Percentiles rank a stretch among this genome's conserved stretches.
These are phyloP conservation scores for Penelope pileata DNA, from an alignment of 2,113 vertebrate genomes.

Conservation along the genomic window DNA sequence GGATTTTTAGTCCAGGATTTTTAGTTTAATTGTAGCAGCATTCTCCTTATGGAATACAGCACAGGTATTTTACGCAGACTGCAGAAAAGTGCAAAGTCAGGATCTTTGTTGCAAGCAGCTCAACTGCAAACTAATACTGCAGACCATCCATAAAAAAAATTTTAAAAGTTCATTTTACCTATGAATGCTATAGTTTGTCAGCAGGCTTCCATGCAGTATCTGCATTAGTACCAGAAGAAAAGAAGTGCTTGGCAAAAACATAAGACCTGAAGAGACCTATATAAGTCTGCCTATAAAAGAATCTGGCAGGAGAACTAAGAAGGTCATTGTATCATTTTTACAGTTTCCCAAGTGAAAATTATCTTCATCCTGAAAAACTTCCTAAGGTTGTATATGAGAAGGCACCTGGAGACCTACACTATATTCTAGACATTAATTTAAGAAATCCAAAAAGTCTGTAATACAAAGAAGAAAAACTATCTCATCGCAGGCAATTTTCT, in stretches of 20 bases:
- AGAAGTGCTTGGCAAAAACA: not conserved
- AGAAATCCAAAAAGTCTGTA: not conserved
- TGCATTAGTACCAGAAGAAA: not conserved
- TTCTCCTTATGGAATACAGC: not conserved
- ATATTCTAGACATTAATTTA: not conserved
- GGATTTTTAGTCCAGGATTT: not conserved
- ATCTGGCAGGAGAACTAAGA: not conserved
- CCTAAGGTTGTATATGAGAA: not conserved
- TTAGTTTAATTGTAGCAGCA: not conserved
- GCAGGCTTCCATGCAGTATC: not conserved
- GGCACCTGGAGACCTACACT: not conserved
- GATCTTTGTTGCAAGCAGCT: not conserved
- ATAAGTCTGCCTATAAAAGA: not conserved
- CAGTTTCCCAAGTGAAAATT: constrained; percentile 1
- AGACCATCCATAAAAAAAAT: not conserved
- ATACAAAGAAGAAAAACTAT: not conserved
- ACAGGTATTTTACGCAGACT: not conserved
- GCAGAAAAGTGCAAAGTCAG: not conserved
- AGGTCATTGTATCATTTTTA: constrained; percentile 10
- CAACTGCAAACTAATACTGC: not conserved
- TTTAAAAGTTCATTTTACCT: not conserved
- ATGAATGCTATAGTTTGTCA: not conserved
- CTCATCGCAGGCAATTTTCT: not conserved
- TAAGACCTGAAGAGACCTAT: not conserved
- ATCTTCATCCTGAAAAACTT: not conserved